Evolutionary conservation across 2,113 vertebrate genomes (phyloP).

Genomic region (Gasterosteus nipponicus): DNA sequence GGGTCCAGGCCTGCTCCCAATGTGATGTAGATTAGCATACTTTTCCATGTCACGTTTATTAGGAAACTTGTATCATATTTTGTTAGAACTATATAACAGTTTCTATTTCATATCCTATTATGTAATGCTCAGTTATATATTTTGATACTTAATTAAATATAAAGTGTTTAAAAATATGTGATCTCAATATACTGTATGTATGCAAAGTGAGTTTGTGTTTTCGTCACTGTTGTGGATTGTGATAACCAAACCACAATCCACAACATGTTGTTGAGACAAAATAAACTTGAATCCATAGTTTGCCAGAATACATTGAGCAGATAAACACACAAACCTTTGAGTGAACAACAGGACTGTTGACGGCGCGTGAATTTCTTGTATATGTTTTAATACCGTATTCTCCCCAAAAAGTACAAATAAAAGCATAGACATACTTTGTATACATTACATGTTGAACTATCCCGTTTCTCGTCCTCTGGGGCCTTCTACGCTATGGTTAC

Average conservation of each 20-base stretch:
- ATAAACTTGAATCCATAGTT: too few species aligned
- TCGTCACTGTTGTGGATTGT: background rate
- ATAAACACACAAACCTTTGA: background rate
- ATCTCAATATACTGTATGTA: background rate
- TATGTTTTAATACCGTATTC: conserved; percentile 72
- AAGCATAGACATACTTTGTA: conserved; percentile 67
- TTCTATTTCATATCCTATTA: background rate
- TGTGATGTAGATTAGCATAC: background rate
- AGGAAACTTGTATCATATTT: background rate
- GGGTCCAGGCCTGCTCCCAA: background rate
- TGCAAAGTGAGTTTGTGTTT: conserved; percentile 1
- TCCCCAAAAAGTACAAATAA: conserved; percentile 74
- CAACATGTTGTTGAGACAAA: too few species aligned
- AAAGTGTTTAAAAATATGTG: background rate
- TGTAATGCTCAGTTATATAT: background rate
- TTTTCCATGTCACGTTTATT: background rate
- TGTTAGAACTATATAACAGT: background rate
- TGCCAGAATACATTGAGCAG: background rate
- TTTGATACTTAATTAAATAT: conserved; percentile 26
- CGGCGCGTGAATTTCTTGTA: conserved; percentile 42
- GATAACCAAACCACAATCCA: too few species aligned
- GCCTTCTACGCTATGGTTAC: conserved; percentile 69
- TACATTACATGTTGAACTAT: conserved; percentile 64
- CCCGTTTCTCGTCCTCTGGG: conserved; percentile 64
- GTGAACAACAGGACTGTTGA: background rate